Evolutionary conservation across 1,140 invertebrate species (phyloP).

Genomic region (Drosophila murphyi): DNA sequence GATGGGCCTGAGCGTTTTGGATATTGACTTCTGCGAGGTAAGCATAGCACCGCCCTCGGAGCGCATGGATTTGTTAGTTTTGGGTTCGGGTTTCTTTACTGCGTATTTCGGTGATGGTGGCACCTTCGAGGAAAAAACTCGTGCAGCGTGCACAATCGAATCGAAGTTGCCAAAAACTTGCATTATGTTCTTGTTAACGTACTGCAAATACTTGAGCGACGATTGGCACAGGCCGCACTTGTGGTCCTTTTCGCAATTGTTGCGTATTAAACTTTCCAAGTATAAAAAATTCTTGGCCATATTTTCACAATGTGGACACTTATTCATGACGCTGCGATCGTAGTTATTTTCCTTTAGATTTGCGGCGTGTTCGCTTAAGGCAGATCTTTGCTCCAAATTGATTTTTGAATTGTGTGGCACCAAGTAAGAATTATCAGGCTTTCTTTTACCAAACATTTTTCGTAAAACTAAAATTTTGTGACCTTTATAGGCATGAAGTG

Average conservation of each 20-base stretch:
- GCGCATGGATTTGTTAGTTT: background rate
- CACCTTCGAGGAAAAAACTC: slow-evolving; percentile 50
- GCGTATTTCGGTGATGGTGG: slow-evolving; percentile 62
- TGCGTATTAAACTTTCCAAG: slow-evolving; percentile 78
- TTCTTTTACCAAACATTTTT: slow-evolving; percentile 76
- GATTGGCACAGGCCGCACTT: slow-evolving; percentile 71
- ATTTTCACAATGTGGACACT: slow-evolving; percentile 75
- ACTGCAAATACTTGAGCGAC: slow-evolving; percentile 73
- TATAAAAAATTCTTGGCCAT: slow-evolving; percentile 82
- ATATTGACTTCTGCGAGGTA: slow-evolving; percentile 18
- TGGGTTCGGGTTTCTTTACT: slow-evolving; percentile 30
- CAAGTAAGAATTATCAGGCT: slow-evolving; percentile 45
- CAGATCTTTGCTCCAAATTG: slow-evolving; percentile 54
- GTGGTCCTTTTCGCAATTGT: slow-evolving; percentile 55
- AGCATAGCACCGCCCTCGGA: slow-evolving; percentile 49
- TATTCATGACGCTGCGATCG: slow-evolving; percentile 28
- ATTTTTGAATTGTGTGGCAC: slow-evolving; percentile 75
- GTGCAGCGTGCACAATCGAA: slow-evolving; percentile 64
- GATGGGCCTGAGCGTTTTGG: slow-evolving; percentile 18
- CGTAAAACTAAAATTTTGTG: slow-evolving; percentile 76
- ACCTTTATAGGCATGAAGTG: slow-evolving; percentile 49
- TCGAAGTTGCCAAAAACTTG: slow-evolving; percentile 75
- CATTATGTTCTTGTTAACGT: slow-evolving; percentile 75
- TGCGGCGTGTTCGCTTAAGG: slow-evolving; percentile 29
- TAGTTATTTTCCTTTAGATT: slow-evolving; percentile 52